Base-by-base conservation (phyloP, 2,888 invertebrate genomes). In the Sycophila texana region DNA sequence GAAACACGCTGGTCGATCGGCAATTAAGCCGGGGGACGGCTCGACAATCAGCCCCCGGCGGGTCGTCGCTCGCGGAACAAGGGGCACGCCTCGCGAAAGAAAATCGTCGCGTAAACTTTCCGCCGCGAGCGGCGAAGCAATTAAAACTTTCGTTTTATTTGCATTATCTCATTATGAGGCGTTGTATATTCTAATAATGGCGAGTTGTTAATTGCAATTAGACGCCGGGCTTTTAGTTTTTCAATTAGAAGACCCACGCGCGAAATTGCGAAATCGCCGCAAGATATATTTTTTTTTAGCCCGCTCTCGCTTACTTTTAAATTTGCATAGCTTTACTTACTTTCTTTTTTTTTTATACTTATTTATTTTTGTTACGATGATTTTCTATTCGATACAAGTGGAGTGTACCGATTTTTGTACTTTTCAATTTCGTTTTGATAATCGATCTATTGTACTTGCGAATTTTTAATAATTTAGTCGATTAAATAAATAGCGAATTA, bases 131-230 rank as follows among this genome's bases (percentile, higher is more conserved):
- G 85, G 86, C 87, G 88, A 89, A 89, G 89, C 89, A 89, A 89
- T 89, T 89, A 89, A 89, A 89, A 89, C 89, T 89, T 89, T 89
- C 88, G 86, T 89, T 89, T 90, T 90, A 89, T 89, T 90, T 89
- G 88, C 89, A 89, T 89, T 89, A 89, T 89, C 89, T 89, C 88
- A 89, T 89, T 89, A 89, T 87, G 86, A 88, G 86, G 88, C 88
- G 86, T 88, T 88, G 89, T 89, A 88, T 89, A 89, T 89, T 89
- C 88, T 89, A 89, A 89, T 80, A 80, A 80, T 77, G 74, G 77
- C 58, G 66, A 89, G 89, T 88, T 88, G 89, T 89, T 89, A 89
- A 89, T 89, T 89, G 89, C 89, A 89, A 89, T 89, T 89, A 89
- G 89, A 86, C 87, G 18, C 4, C 55, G 77, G 73, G 74, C 78